Evolutionary conservation across 2,888 invertebrate genomes (phyloP), one percentile per base, ranked within the genome.

Genomic region (Erpobdella octoculata): DNA sequence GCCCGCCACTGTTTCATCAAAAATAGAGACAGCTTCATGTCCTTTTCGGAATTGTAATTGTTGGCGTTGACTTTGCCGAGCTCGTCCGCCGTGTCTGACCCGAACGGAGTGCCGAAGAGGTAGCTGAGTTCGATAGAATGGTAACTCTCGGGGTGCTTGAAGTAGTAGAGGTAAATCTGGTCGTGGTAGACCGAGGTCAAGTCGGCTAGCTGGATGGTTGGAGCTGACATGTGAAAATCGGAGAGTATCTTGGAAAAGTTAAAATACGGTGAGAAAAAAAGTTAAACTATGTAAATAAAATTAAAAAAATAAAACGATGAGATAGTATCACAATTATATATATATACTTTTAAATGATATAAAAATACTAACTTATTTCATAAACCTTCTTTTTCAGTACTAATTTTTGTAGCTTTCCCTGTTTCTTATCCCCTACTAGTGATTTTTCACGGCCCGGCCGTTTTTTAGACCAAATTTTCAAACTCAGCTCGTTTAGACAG

Each of bases 111-210:
- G 8, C 76, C 76, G 62, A 76, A 76, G 25, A 76, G 72, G 65
- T 74, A 76, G 72, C 75, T 76, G 33, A 76, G 74, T 65, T 76
- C 76, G 37, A 74, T 71, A 36, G 75, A 75, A 70, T 76, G 76
- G 70, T 72, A 76, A 71, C 76, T 71, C 35, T 73, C 28, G 6
- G 64, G 70, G 36, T 64, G 37, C 31, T 33, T 38, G 72, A 76
- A 75, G 71, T 74, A 71, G 37, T 76, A 76, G 58, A 75, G 73
- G 71, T 73, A 76, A 38, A 75, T 71, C 5, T 72, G 70, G 12
- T 61, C 59, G 28, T 53, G 35, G 72, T 74, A 64, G 2, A 36
- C 31, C 28, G 72, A 71, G 35, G 74, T 37, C 33, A 74, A 36
- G 33, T 70, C 68, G 4, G 74, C 68, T 71, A 76, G 53, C 5